Percentiles rank a stretch among this genome's conserved stretches.
phyloP scores from a whole-genome alignment of 2,888 invertebrate genomes.

The Bellardia pandia region DNA sequence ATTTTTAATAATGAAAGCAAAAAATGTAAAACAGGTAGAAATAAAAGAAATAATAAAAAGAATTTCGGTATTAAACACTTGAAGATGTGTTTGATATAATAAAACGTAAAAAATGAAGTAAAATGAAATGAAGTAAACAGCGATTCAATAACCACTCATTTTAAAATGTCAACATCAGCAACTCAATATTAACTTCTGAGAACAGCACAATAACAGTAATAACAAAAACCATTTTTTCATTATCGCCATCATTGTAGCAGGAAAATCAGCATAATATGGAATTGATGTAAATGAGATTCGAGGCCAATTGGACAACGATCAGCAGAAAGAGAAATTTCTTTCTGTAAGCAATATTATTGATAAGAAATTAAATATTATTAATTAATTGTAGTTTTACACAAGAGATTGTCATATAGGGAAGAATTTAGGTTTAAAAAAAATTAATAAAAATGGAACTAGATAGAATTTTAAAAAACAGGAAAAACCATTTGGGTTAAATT shows the following conservation, averaged over 20 bases:
- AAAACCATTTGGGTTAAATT: too few relatives aligned
- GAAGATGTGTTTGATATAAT: constrained; percentile 30
- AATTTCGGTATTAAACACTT: constrained; percentile 15
- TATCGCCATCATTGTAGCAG: constrained; percentile 9
- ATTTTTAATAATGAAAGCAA: background rate
- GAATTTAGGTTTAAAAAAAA: too few relatives aligned
- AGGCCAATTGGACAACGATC: too few relatives aligned
- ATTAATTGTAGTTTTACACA: too few relatives aligned
- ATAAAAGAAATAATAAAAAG: background rate
- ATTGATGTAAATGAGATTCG: background rate
- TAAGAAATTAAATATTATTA: too few relatives aligned
- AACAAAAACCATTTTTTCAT: constrained; percentile 5
- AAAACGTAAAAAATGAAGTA: constrained; percentile 10
- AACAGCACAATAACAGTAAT: constrained; percentile 4
- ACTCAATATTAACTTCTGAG: background rate
- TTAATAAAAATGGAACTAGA: too few relatives aligned
- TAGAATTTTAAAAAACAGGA: too few relatives aligned
- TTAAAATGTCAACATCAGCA: constrained; percentile 13
- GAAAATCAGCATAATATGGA: background rate
- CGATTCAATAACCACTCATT: background rate
- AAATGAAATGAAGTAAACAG: background rate
- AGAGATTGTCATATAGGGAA: too few relatives aligned
- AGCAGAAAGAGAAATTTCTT: too few relatives aligned
- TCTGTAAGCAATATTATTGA: too few relatives aligned
- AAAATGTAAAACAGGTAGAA: background rate